These are phyloP conservation scores for Heterotilapia buettikoferi DNA, from an alignment of 2,113 vertebrate genomes.

Conservation along the genomic window DNA sequence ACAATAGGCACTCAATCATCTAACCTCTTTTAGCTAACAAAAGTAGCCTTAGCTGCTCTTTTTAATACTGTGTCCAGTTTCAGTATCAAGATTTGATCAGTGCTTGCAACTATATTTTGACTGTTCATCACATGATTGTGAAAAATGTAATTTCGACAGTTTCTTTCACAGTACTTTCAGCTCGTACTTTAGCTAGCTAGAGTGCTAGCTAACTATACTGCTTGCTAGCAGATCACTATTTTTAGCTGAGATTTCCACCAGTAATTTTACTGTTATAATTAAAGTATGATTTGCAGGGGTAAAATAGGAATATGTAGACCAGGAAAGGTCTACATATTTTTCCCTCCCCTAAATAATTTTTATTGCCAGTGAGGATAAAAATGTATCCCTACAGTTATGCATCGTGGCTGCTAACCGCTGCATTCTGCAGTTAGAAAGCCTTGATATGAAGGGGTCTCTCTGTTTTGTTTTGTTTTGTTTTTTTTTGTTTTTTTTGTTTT, in stretches of 20 bases:
- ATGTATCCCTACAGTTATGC: background rate
- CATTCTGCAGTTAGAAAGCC: background rate
- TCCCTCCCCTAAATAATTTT: fast-evolving
- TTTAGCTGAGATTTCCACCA: fast-evolving
- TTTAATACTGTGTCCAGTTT: background rate
- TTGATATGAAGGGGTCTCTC: background rate
- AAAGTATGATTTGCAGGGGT: background rate
- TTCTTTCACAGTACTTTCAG: background rate
- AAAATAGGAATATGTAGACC: background rate
- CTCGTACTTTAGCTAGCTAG: background rate
- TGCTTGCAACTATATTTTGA: background rate
- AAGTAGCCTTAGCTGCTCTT: background rate
- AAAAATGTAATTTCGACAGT: background rate
- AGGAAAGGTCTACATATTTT: background rate
- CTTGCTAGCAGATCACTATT: background rate
- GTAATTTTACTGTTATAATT: background rate
- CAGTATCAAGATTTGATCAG: background rate
- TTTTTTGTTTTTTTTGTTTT: too few species aligned
- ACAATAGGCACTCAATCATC: background rate
- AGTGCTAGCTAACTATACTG: background rate
- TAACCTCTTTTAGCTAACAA: background rate
- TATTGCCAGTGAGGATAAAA: background rate
- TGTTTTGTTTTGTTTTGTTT: background rate
- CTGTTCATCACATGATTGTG: background rate
- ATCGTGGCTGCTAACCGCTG: background rate